Percentiles rank a stretch among this genome's conserved stretches.
Evolutionary conservation across 2,888 invertebrate genomes (phyloP).

Genomic region (Oasisia sp.): DNA sequence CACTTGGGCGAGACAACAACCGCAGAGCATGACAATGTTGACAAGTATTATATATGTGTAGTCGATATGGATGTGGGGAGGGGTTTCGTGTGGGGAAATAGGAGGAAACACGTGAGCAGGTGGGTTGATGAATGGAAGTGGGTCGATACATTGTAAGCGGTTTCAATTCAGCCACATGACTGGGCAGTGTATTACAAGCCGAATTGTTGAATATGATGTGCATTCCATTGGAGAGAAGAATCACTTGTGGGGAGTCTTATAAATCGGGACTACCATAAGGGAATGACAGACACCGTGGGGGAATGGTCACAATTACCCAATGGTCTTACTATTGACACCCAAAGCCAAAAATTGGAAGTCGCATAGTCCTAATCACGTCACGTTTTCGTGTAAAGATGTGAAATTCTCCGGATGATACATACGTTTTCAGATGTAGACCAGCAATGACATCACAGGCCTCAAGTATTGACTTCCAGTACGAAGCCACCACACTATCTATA

Average conservation of each 20-base stretch:
- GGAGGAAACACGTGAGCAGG: background rate
- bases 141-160: background rate
- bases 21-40: background rate
- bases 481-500: no score
- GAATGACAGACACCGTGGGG: background rate
- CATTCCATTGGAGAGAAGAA: background rate
- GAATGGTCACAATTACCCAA: background rate
- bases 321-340: background rate
- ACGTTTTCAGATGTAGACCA: background rate
- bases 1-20: background rate
- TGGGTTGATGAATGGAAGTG: background rate
- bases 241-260: background rate
- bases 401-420: background rate
- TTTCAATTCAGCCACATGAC: background rate
- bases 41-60: background rate
- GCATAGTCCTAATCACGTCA: background rate
- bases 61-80: background rate
- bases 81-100: background rate
- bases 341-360: background rate
- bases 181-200: background rate
- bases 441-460: background rate
- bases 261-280: background rate
- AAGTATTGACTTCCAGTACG: no score
- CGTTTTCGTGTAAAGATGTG: background rate
- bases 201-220: background rate